Base-by-base conservation (phyloP, 2,888 invertebrate species). In the Phengaris alcon region DNA sequence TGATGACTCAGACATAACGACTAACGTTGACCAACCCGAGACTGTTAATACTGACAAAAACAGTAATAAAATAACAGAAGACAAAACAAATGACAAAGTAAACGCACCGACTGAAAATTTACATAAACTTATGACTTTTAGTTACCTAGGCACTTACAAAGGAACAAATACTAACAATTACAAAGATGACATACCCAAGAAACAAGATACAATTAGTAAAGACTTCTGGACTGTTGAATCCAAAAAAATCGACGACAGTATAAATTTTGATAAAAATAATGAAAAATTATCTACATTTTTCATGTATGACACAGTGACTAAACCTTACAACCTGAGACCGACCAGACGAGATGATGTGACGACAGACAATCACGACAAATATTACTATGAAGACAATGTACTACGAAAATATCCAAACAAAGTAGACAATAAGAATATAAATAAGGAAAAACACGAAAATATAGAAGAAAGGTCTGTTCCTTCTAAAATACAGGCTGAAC, bases 71-170 rank as follows among this genome's bases (percentile, higher is more conserved):
- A 77, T 69, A 22, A 54, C 79, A 75, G 76, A 80, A 51, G 78
- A 78, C 74, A 77, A 35, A 3, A 54, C 9, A 8, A 54, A 70
- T 64, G 82, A 84, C 76, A 82, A 80, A 74, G 76, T 80, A 55
- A 81, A 82, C 74, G 77, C 83, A 7, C 89, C 92, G 6, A 93
- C 92, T 77, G 89, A 90, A 79, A 90, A 90, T 79, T 81, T 88
- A 69, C 90, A 91, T 79, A 93, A 91, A 86, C 84, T 94, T 75
- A 87, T 93, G 75, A 94, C 94, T 78, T 94, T 94, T 79, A 90
- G 93, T 46, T 93, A 94, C 77, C 89, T 94, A 79, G 93, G 94
- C 9, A 93, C 88, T 76, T 93, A 93, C 79, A 92, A 84, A 86
- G 90, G 90, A 52, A 82, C 82, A 78, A 78, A 80, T 73, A 79